Percentiles rank a stretch among this genome's conserved stretches.
phyloP scores from a whole-genome alignment of 2,113 vertebrate genomes.

The Carassius gibelio region DNA sequence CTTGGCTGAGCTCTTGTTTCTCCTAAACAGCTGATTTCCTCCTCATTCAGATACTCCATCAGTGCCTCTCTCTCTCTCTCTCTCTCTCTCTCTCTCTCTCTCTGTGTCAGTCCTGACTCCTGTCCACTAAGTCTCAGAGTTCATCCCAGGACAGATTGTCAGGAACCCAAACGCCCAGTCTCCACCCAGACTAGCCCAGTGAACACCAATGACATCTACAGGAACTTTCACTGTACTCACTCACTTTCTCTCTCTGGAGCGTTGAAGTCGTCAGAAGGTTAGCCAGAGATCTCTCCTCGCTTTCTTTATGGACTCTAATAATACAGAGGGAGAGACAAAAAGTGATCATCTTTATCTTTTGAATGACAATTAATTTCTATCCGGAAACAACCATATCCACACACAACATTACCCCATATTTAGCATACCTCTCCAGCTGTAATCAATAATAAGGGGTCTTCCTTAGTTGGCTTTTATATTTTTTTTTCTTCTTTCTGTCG shows the following conservation, averaged over 20 bases:
- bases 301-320: constrained; percentile 24
- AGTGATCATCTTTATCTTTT: neutral
- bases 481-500: neutral
- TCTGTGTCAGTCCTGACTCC: constrained; percentile 49
- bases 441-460: neutral
- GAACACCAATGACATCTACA: constrained; percentile 34
- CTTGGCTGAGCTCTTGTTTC: constrained; percentile 54
- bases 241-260: constrained; percentile 6
- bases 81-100: constrained; percentile 6
- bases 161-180: constrained; percentile 38
- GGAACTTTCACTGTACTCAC: constrained; percentile 24
- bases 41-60: constrained; percentile 47
- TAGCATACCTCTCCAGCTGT: neutral
- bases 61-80: constrained; percentile 30
- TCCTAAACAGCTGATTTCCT: constrained; percentile 56
- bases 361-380: neutral
- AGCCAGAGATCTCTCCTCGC: constrained; percentile 33
- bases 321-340: neutral
- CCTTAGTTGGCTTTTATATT: neutral
- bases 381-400: neutral
- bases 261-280: constrained; percentile 14
- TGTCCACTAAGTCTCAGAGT: constrained; percentile 19
- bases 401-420: neutral
- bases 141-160: constrained; percentile 55
- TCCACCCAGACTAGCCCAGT: constrained; percentile 27